A percentile compares a stretch with the other conserved stretches of the same genome.
These are phyloP conservation scores for Brachycybe producta DNA, from an alignment of 2,888 invertebrate genomes.

Conservation along the genomic window DNA sequence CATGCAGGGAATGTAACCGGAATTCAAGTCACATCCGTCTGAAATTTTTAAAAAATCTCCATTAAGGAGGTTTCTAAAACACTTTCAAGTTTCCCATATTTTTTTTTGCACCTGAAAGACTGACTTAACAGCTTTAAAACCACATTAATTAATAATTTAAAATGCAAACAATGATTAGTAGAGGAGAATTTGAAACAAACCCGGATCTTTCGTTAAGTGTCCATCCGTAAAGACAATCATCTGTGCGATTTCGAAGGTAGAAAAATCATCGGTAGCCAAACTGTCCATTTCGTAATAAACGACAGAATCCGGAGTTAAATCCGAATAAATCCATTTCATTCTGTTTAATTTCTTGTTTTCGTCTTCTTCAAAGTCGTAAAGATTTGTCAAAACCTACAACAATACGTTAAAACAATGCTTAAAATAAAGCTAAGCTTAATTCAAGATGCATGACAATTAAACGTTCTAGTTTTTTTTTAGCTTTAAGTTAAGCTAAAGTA, in stretches of 20 bases:
- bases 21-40: conserved; percentile 14
- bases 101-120: too few relatives aligned
- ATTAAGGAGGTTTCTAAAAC: too few relatives aligned
- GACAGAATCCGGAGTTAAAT: conserved; percentile 15
- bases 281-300: conserved; percentile 13
- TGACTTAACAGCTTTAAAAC: too few relatives aligned
- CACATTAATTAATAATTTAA: too few relatives aligned
- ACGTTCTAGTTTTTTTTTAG: too few relatives aligned
- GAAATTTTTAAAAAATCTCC: too few relatives aligned
- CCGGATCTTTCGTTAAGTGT: conserved; percentile 9
- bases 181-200: conserved; percentile 6
- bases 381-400: conserved; percentile 14
- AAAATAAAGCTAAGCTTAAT: background rate
- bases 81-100: too few relatives aligned
- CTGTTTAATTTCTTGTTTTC: conserved; percentile 7
- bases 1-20: conserved; percentile 15
- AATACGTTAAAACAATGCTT: background rate
- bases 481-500: too few relatives aligned
- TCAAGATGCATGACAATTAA: background rate
- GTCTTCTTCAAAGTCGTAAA: conserved; percentile 17
- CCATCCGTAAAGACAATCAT: conserved; percentile 17
- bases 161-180: background rate
- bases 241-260: conserved; percentile 13
- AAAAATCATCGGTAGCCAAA: conserved; percentile 13
- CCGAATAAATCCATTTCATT: conserved; percentile 12